Conservation (phyloP, 2,113 vertebrate species). For the Festucalex cinctus region DNA sequence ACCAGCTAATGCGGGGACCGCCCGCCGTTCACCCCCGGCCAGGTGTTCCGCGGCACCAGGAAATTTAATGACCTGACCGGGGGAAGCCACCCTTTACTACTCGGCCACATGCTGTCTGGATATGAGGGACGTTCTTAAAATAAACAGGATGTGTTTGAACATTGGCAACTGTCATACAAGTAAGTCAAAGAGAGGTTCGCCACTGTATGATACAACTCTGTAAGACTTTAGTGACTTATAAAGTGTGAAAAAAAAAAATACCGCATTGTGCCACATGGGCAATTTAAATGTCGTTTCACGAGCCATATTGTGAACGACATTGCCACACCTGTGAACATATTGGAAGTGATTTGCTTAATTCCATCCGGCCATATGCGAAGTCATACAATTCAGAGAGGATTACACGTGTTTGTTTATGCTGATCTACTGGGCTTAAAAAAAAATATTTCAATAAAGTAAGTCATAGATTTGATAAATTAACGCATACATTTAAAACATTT, state of each 20-base stretch:
- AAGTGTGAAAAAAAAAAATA: not conserved
- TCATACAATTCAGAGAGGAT: not conserved
- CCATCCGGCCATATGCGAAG: conserved; percentile 18
- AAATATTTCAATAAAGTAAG: no score
- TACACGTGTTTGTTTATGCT: not conserved
- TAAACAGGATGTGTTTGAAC: not conserved
- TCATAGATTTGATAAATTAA: no score
- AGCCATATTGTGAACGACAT: conserved; percentile 19
- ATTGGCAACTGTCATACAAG: not conserved
- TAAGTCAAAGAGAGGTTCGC: not conserved
- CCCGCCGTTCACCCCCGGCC: conserved; percentile 46
- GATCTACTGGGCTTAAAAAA: not conserved
- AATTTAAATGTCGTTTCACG: conserved; percentile 27
- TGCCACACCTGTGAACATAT: conserved; percentile 4
- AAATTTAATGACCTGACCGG: conserved; percentile 62
- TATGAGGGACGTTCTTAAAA: not conserved
- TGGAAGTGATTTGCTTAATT: conserved; percentile 22
- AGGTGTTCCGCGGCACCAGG: conserved; percentile 52
- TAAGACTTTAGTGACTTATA: no score
- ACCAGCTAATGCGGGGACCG: conserved; percentile 52
- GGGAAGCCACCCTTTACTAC: conserved; percentile 42
- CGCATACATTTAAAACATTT: no score
- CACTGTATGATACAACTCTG: no score
- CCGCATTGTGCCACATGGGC: conserved; percentile 8
- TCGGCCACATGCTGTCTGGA: conserved; percentile 27